phyloP scores from a whole-genome alignment of 2,888 invertebrate species.

The Thalpophila matura region DNA sequence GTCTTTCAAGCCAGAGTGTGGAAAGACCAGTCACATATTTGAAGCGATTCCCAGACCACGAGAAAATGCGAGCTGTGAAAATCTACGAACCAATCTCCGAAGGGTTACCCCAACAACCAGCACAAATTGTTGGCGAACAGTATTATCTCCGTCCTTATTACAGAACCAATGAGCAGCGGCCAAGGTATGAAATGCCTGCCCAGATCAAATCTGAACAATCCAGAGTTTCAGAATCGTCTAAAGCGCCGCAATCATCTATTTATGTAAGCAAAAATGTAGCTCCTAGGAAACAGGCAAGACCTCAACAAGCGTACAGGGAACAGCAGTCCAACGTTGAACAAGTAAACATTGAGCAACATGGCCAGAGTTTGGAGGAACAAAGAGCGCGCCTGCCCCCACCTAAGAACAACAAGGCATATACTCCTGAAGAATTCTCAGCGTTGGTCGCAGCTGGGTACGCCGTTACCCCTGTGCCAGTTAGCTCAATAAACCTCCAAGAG shows the following conservation, averaged over 20 bases:
- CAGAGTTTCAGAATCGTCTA: slow-evolving; percentile 74
- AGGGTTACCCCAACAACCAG: slow-evolving; percentile 71
- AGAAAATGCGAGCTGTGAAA: slow-evolving; percentile 81
- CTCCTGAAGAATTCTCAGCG: slow-evolving; percentile 88
- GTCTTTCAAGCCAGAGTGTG: slow-evolving; percentile 73
- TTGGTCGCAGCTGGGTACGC: slow-evolving; percentile 88
- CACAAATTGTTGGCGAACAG: slow-evolving; percentile 79
- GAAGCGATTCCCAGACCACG: slow-evolving; percentile 83
- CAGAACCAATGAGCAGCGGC: slow-evolving; percentile 80
- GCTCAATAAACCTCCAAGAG: slow-evolving; percentile 72
- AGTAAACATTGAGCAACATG: slow-evolving; percentile 75
- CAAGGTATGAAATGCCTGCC: slow-evolving; percentile 76
- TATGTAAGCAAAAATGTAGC: slow-evolving; percentile 84
- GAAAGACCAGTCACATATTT: slow-evolving; percentile 85
- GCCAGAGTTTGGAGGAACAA: slow-evolving; percentile 81
- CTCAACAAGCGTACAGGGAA: slow-evolving; percentile 71
- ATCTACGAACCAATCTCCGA: slow-evolving; percentile 81
- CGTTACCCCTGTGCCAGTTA: slow-evolving; percentile 87
- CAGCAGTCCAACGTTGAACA: slow-evolving; percentile 68
- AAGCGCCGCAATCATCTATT: slow-evolving; percentile 84
- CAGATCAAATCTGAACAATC: slow-evolving; percentile 73
- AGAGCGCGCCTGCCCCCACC: slow-evolving; percentile 86
- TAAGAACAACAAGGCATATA: slow-evolving; percentile 87
- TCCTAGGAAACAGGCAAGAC: slow-evolving; percentile 76
- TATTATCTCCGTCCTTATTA: slow-evolving; percentile 83